Base-by-base conservation (phyloP, 2,888 invertebrate genomes). In the Agriopis aurantiaria region DNA sequence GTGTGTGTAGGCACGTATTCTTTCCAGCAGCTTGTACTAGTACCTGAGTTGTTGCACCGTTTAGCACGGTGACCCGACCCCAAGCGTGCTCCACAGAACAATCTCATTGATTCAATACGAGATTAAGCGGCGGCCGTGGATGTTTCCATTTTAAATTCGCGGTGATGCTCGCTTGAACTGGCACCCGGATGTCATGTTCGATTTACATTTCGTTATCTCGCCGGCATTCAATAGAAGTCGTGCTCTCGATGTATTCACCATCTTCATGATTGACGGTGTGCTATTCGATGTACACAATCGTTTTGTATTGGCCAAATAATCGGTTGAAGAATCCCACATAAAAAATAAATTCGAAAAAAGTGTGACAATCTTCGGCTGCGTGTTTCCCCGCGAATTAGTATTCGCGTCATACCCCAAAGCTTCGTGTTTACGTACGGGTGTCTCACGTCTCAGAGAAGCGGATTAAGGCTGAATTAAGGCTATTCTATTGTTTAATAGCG, bases 151-250 rank as follows among this genome's bases (percentile, higher is more conserved):
- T 89, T 85, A 86, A 86, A 86, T 89, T 85, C 78, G 88, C 87
- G 80, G 84, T 85, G 85, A 89, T 89, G 88, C 85, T 85, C 85
- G 86, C 84, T 85, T 91, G 90, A 91, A 89, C 91, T 88, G 85
- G 88, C 91, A 91, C 90, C 92, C 91, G 91, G 92, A 92, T 92
- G 91, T 91, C 91, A 88, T 90, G 89, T 91, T 88, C 81, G 85
- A 86, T 89, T 89, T 87, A 86, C 86, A 88, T 89, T 89, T 87
- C 78, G 88, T 83, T 85, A 87, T 87, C 85, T 88, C 82, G 84
- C 85, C 85, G 79, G 82, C 84, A 83, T 87, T 87, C 81, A 85
- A 88, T 85, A 80, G 83, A 80, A 80, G 79, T 89, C 89, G 88
- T 88, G 88, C 85, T 75, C 75, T 75, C 68, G 75, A 79, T 74